Percentiles rank a stretch among this genome's conserved stretches.
Conservation (phyloP, 1,140 invertebrate species). For the Globodera rostochiensis region DNA sequence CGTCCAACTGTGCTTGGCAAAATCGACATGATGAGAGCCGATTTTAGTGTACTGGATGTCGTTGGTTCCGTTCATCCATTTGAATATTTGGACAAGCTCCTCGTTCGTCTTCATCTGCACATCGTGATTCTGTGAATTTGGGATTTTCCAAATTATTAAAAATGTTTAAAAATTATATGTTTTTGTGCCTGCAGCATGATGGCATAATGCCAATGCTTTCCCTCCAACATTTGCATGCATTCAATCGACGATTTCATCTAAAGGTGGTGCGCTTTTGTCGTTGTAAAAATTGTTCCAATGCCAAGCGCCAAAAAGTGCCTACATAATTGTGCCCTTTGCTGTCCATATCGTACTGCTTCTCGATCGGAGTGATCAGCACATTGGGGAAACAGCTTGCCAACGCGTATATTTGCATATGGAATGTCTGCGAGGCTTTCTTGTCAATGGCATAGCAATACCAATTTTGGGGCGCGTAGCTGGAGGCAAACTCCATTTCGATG, state of each 20-base stretch:
- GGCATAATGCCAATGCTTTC: constrained; percentile 22
- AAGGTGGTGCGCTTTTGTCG: not conserved
- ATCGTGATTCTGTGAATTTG: constrained; percentile 28
- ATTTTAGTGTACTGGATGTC: constrained; percentile 16
- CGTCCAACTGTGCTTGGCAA: not conserved
- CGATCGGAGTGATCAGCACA: not conserved
- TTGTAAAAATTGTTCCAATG: not conserved
- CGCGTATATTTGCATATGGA: not conserved
- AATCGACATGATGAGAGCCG: not conserved
- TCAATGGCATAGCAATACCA: not conserved
- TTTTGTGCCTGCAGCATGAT: not conserved
- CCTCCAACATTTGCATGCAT: constrained; percentile 31
- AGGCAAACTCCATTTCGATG: constrained; percentile 29
- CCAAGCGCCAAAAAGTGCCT: too few species aligned
- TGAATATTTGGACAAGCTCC: constrained; percentile 37
- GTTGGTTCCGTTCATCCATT: constrained; percentile 35
- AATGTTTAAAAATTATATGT: too few species aligned
- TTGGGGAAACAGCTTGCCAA: too few species aligned
- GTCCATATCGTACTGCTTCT: too few species aligned
- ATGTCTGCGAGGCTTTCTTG: too few species aligned
- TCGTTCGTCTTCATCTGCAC: constrained; percentile 31
- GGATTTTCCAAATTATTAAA: too few species aligned
- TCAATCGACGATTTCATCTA: constrained; percentile 23
- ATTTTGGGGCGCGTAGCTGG: constrained; percentile 50
- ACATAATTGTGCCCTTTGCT: not conserved